Percentiles rank a stretch among this genome's conserved stretches.
Evolutionary conservation across 2,797 vertebrate species (phyloP).

Genomic region (Aulostomus chinensis): DNA sequence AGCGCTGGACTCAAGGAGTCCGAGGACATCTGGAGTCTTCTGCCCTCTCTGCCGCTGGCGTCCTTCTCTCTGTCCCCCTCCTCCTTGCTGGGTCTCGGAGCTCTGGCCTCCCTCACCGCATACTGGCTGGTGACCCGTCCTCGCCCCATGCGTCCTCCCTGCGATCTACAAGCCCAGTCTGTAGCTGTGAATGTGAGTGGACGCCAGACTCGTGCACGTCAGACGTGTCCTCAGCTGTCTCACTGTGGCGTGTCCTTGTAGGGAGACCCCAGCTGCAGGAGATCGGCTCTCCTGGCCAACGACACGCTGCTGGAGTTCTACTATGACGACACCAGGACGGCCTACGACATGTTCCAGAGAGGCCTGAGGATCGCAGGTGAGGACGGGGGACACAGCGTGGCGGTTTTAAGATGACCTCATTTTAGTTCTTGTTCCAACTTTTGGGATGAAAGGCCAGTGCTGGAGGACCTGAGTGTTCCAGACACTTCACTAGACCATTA

Average conservation of each 20-base stretch:
- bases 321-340: slow-evolving; percentile 80
- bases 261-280: slow-evolving; percentile 78
- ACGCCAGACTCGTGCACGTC: not conserved
- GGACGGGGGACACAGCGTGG: not conserved
- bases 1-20: slow-evolving; percentile 59
- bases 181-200: slow-evolving; percentile 76
- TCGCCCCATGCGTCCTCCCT: slow-evolving; percentile 75
- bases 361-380: slow-evolving; percentile 78
- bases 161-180: slow-evolving; percentile 80
- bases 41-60: slow-evolving; percentile 65
- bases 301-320: slow-evolving; percentile 81
- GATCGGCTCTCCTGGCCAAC: slow-evolving; percentile 80
- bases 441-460: too few species aligned
- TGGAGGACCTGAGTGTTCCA: too few species aligned
- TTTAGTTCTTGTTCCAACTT: too few species aligned
- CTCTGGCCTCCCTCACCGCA: slow-evolving; percentile 79
- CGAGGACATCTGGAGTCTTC: slow-evolving; percentile 64
- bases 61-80: slow-evolving; percentile 67
- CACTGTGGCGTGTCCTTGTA: slow-evolving; percentile 27
- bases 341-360: slow-evolving; percentile 83
- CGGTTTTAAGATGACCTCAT: not conserved
- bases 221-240: not conserved
- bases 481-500: too few species aligned
- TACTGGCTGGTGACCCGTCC: slow-evolving; percentile 83
- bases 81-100: slow-evolving; percentile 80